Evolutionary conservation across 2,797 vertebrate species (phyloP), one percentile per base, ranked within the genome.

Genomic region (Brachymystax lenok): DNA sequence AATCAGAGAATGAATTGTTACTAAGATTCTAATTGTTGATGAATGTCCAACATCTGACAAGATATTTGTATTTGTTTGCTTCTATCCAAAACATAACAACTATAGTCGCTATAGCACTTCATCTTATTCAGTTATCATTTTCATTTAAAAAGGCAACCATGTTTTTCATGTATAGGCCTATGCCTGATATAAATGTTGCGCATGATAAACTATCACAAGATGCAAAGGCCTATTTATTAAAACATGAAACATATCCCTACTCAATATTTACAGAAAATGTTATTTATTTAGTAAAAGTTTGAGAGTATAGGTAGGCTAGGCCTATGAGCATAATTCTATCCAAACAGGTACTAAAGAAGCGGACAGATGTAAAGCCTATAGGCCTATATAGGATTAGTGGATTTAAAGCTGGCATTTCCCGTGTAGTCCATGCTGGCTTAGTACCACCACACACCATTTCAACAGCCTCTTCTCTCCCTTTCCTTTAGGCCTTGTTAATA

Each of bases 401-500:
- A 27, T 28, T 16, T 30, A 30, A 28, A 16, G 7, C 10, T 27
- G 21, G 61, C 61, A 64, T 64, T 59, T 59, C 21, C 24, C 27
- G 4, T 66, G 27, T 67, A 33, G 27, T 67, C 64, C 64, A 16
- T 28, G 28, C 35, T 33, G 30, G 14, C 3, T 68, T 30, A 33
- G 28, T 30, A 14, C 30, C 16, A 17, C 66, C 28, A 33, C 27
- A 33, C 66, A 33, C 66, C 4, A 3, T 59, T 63, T n/a, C 64
- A 67, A 67, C 28, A 67, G 64, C 51, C 8, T 4, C 51, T 33
- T n/a, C 13, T 54, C 51, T 30, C 40, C 7, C 19, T n/a, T 69
- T 30, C 50, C 14, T 19, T 30, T 59, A 59, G 16, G 19, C n/a
- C 5, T 59, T 50, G 33, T 74, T 64, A 40, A 74, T 81, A 28